Evolutionary conservation across 2,797 vertebrate species (phyloP), one percentile per base, ranked within the genome.

Genomic region (Enteromius trimaculatus): DNA sequence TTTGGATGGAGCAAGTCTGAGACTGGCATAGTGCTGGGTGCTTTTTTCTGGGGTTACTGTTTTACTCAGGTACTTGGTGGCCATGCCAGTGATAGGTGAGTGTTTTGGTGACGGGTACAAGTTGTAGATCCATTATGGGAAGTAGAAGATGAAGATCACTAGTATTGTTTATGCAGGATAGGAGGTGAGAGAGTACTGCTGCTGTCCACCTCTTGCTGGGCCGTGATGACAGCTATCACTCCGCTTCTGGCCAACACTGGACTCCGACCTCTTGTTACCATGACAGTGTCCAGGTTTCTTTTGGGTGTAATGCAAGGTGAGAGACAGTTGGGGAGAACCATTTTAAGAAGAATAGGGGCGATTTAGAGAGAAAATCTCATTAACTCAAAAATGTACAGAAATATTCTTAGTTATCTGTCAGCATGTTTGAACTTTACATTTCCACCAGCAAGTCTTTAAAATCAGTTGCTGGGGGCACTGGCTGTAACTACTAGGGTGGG

Each of bases 21-120:
- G 44, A 94, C 95, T 0, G 96, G 97, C 0, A 8, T 97, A 0
- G 94, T 94, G 17, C 93, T 99, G 86, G 95, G 97, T 81, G 96
- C 96, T 84, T 98, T 97, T 92, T 99, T 96, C 92, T 98, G 97
- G 97, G 97, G 97, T 55, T 98, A 97, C 91, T 97, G 96, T 88
- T 81, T 97, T 88, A 98, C 97, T 0, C 97, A 98, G 94, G 92
- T 98, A 2, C 81, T 95, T 8, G 97, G 97, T 1, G 97, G 97
- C 81, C 92, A 97, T 58, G 93, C 91, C 65, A 97, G 97, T 70
- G 97, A 98, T 87, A 94, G 85, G 94, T 95, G 75, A 76, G 84
- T 78, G 53, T 42, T 26, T 42, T 58, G 16, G 21, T 39, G 31
- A 26, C 26, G 34, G 3, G 2, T 26, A 60, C 10, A 71, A 26